Conservation (phyloP, 2,797 vertebrate genomes). For the Melopsittacus undulatus region DNA sequence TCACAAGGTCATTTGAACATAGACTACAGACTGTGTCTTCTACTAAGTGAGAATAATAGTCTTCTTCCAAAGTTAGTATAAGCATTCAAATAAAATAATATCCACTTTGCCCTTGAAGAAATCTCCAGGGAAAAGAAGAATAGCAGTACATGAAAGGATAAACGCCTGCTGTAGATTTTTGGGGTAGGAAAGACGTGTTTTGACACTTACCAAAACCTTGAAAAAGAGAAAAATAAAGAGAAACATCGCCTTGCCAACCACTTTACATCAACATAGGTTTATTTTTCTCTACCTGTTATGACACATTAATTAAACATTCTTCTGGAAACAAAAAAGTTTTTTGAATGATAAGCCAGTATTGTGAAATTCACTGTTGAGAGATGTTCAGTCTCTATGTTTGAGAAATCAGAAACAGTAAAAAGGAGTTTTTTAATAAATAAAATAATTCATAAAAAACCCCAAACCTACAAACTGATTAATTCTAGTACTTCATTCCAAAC, state of each 20-base stretch:
- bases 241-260: background rate
- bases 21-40: background rate
- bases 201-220: background rate
- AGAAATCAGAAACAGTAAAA: background rate
- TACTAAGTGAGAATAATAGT: background rate
- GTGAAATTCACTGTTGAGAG: slow-evolving; percentile 12
- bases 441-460: background rate
- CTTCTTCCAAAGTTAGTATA: background rate
- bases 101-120: background rate
- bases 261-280: background rate
- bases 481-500: background rate
- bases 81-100: background rate
- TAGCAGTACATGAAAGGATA: background rate
- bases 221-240: background rate
- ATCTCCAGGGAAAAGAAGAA: background rate
- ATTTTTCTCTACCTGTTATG: slow-evolving; percentile 76
- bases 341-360: slow-evolving; percentile 52
- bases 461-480: background rate
- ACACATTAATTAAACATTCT: slow-evolving; percentile 84
- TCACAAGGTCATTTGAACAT: background rate
- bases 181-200: background rate
- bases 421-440: background rate
- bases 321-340: slow-evolving; percentile 79
- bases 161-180: background rate
- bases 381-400: background rate